Base-by-base conservation (phyloP, 2,888 invertebrate species). In the Tetragnatha montana region DNA sequence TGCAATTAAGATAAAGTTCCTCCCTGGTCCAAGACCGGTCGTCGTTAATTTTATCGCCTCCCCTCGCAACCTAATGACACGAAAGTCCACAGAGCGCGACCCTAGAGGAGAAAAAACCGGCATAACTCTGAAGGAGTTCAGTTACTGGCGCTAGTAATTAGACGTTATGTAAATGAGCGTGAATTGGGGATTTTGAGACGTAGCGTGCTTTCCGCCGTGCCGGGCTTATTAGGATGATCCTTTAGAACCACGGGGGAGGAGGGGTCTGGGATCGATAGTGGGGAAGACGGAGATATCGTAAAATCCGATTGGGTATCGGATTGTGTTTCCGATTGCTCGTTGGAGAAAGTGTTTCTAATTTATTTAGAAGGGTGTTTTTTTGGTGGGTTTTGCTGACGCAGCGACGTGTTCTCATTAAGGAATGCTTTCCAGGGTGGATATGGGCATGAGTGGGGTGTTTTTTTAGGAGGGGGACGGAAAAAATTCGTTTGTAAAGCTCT, bases 101-200 rank as follows among this genome's bases (percentile, higher is more conserved):
- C 60, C 60, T 17, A 12, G 8, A 22, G 22, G 35, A 69, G 68
- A 71, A 73, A 81, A 82, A 60, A 60, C 60, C 35, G 35, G 82
- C 73, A 82, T 73, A 82, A 82, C 82, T 73, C 22, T 7, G 2
- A 74, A 21, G 22, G 74, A 74, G 73, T 71, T 50, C n/a, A 79
- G 85, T 79, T 79, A 50, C 85, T 19, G 69, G 17, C 51, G 22
- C 47, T 68, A 68, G 78, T 85, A 85, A 85, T 85, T 85, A 85
- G 85, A 79, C 78, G 78, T 71, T 79, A 85, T 85, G 85, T 78
- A 85, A 85, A 85, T 85, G 85, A 85, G 71, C 51, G 79, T 69
- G 49, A 84, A 69, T 84, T 76, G 68, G 50, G 50, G 84, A 70
- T 81, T 81, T 81, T 81, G 47, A 73, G 71, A 81, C 49, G 81